phyloP scores from a whole-genome alignment of 2,797 vertebrate genomes.

The Sciaenops ocellatus region DNA sequence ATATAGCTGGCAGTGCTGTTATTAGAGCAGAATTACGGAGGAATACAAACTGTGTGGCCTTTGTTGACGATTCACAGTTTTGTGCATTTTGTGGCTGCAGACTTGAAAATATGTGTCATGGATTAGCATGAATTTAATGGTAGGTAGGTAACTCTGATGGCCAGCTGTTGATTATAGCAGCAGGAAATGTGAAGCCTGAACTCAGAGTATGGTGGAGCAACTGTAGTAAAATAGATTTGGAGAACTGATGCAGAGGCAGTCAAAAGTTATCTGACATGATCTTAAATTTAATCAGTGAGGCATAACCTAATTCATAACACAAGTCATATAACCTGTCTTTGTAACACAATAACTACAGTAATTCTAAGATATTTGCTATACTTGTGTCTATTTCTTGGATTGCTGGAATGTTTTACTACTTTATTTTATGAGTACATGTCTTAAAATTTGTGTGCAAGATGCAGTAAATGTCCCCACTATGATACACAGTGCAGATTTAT shows the following conservation, averaged over 20 bases:
- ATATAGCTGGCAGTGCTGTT: slow-evolving; percentile 69
- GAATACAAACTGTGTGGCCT: slow-evolving; percentile 68
- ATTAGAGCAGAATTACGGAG: slow-evolving; percentile 65
- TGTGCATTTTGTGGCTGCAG: slow-evolving; percentile 12
- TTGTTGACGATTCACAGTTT: slow-evolving; percentile 33
- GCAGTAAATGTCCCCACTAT: slow-evolving; percentile 30
- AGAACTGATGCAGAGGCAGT: slow-evolving; percentile 15
- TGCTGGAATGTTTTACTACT: slow-evolving; percentile 1
- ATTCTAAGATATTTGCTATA: not conserved
- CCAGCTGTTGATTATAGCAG: slow-evolving; percentile 19
- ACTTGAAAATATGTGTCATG: slow-evolving; percentile 4
- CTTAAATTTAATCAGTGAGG: slow-evolving; percentile 34
- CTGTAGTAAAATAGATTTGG: not conserved
- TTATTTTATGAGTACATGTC: slow-evolving; percentile 26
- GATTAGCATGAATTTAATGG: slow-evolving; percentile 11
- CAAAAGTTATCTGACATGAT: slow-evolving; percentile 3
- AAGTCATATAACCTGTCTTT: slow-evolving; percentile 18
- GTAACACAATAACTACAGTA: slow-evolving; percentile 7
- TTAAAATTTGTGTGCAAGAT: slow-evolving; percentile 15
- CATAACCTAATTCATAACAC: slow-evolving; percentile 14
- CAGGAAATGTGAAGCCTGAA: not conserved
- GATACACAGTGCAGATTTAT: slow-evolving; percentile 29
- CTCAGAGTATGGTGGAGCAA: not conserved
- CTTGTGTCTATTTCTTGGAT: not conserved
- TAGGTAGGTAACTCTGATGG: slow-evolving; percentile 22